Conservation (phyloP, 1,140 invertebrate species). For the Drosophila guanche region DNA sequence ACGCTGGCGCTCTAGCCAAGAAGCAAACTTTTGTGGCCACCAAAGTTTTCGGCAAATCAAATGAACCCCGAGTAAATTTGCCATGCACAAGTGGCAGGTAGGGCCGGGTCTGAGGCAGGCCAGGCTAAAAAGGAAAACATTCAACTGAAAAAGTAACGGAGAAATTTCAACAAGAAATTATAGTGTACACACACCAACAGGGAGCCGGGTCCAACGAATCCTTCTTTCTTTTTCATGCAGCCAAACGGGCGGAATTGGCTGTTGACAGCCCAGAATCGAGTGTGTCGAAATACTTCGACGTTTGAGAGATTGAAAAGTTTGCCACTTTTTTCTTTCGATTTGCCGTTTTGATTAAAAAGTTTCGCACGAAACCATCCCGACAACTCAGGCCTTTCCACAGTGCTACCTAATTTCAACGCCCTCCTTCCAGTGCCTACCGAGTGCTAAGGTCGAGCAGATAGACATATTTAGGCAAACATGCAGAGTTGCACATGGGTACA, state of each 20-base stretch:
- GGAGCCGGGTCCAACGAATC: constrained; percentile 10
- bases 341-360: constrained; percentile 76
- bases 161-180: constrained; percentile 76
- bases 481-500: background rate
- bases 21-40: constrained; percentile 79
- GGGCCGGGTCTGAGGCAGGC: constrained; percentile 7
- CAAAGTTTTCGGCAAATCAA: constrained; percentile 77
- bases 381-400: constrained; percentile 27
- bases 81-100: constrained; percentile 63
- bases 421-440: constrained; percentile 3
- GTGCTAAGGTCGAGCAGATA: constrained; percentile 27
- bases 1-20: constrained; percentile 50
- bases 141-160: constrained; percentile 77
- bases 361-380: constrained; percentile 42
- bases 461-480: constrained; percentile 5
- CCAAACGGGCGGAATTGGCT: constrained; percentile 68
- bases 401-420: constrained; percentile 42
- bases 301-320: constrained; percentile 76
- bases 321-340: constrained; percentile 69
- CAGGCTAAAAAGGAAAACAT: constrained; percentile 68
- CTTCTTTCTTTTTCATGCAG: constrained; percentile 20
- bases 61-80: constrained; percentile 75
- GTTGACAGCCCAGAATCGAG: constrained; percentile 68
- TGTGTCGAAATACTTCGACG: constrained; percentile 73
- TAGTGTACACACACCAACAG: constrained; percentile 52